Base-by-base conservation (phyloP, 2,113 vertebrate genomes). In the Silurus meridionalis region DNA sequence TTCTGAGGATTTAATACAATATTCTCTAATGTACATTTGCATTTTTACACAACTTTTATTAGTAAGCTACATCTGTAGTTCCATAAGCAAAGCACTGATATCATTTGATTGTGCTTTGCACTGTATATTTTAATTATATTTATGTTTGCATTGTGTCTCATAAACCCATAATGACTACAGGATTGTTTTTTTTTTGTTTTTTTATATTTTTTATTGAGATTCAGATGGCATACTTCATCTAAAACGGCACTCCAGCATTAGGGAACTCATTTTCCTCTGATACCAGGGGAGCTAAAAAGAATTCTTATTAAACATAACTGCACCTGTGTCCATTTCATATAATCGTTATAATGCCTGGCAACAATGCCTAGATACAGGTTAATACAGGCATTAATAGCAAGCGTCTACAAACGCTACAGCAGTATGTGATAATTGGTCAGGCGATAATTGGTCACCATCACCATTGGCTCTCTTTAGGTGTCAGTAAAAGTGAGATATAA, bases 311-410 rank as follows among this genome's bases (percentile, higher is more conserved):
- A 58, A 72, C 46, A 71, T 72, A 80, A 74, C 46, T 25, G 75
- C 75, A 80, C 66, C 67, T 84, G 66, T 83, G 81, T 19, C 55
- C 15, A 67, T 79, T 67, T 78, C n/a, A 15, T 79, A 55, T 66
- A 57, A 71, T 71, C 66, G 52, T 84, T 67, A 83, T 83, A 55
- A 83, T 86, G 85, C 84, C 81, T 83, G 86, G 84, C 85, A 89
- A 88, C 85, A 84, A 71, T 23, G 13, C 58, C n/a, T 66, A n/a
- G 63, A 64, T 72, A 28, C 87, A 8, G 23, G 77, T 53, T 48
- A 52, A 28, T 53, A 88, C 25, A 15, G 57, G 14, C 67, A 58
- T 67, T 72, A 50, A 55, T 50, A 37, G 53, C 55, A 78, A 58
- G 57, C 37, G 13, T 57, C 48, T 53, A 25, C 19, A 86, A 67